Conservation (phyloP, 2,888 invertebrate genomes). For the Cantharis rufa region DNA sequence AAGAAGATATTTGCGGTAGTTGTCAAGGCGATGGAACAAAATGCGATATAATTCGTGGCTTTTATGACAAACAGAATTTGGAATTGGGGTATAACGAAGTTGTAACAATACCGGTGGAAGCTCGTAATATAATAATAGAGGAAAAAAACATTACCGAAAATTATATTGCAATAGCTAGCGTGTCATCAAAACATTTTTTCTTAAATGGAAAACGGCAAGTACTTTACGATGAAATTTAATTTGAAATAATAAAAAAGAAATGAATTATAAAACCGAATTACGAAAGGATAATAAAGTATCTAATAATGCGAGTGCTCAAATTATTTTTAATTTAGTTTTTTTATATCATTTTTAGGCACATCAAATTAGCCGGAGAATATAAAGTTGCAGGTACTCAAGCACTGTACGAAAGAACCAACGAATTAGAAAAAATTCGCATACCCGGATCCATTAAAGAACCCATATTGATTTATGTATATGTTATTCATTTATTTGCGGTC, state of each 20-base stretch:
- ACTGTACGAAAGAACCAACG: constrained; percentile 76
- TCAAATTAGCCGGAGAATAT: constrained; percentile 79
- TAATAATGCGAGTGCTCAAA: background rate
- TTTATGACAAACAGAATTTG: constrained; percentile 58
- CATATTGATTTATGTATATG: constrained; percentile 77
- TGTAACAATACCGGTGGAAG: constrained; percentile 76
- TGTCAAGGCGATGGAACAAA: constrained; percentile 84
- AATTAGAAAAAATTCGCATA: constrained; percentile 80
- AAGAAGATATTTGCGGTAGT: constrained; percentile 84
- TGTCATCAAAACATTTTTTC: constrained; percentile 71
- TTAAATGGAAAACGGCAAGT: constrained; percentile 77
- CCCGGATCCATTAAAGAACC: constrained; percentile 82
- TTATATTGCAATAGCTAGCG: constrained; percentile 78
- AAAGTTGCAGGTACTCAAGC: constrained; percentile 78
- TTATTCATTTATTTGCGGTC: background rate
- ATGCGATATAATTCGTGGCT: constrained; percentile 71
- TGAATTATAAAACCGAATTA: background rate
- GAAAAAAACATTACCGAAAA: constrained; percentile 78
- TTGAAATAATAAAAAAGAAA: background rate
- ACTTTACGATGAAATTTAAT: background rate
- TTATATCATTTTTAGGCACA: constrained; percentile 59
- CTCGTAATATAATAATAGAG: constrained; percentile 76
- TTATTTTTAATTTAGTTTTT: background rate
- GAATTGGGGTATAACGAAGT: constrained; percentile 62
- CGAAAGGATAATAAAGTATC: background rate